A percentile compares a stretch with the other conserved stretches of the same genome.
Conservation (phyloP, 2,797 vertebrate genomes). For the Sebastes glaucus region DNA sequence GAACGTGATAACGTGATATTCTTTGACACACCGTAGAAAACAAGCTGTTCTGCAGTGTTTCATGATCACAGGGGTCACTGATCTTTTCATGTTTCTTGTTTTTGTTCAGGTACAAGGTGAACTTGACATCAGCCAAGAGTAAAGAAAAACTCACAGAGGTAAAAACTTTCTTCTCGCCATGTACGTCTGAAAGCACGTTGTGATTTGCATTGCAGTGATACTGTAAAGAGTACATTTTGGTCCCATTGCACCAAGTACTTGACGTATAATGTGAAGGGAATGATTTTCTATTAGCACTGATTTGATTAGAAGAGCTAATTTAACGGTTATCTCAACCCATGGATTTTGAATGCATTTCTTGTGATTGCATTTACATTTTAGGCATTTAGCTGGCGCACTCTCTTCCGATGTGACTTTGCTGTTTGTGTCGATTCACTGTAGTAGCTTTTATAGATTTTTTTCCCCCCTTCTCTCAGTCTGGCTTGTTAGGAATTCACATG, state of each 20-base stretch:
- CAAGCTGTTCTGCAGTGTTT: slow-evolving; percentile 1
- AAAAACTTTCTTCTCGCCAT: slow-evolving; percentile 35
- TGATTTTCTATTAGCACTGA: background rate
- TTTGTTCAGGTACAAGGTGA: slow-evolving; percentile 88
- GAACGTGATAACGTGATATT: slow-evolving; percentile 14
- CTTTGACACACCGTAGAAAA: slow-evolving; percentile 6
- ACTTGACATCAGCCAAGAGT: slow-evolving; percentile 89
- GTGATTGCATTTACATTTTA: slow-evolving; percentile 6
- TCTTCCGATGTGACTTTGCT: background rate
- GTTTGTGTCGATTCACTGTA: slow-evolving; percentile 6
- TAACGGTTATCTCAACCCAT: background rate
- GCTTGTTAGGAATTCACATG: slow-evolving; percentile 24
- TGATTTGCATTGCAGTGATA: background rate
- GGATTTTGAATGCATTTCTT: background rate
- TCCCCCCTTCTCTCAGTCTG: background rate
- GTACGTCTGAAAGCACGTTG: background rate
- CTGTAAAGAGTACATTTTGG: background rate
- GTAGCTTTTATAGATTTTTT: background rate
- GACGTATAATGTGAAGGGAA: background rate
- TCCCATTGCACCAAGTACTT: background rate
- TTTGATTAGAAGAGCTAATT: background rate
- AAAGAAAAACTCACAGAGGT: slow-evolving; percentile 86
- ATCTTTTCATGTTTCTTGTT: background rate
- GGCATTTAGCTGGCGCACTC: background rate
- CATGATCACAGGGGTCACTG: slow-evolving; percentile 1